phyloP scores from a whole-genome alignment of 2,888 invertebrate genomes.

The Oligia latruncula region DNA sequence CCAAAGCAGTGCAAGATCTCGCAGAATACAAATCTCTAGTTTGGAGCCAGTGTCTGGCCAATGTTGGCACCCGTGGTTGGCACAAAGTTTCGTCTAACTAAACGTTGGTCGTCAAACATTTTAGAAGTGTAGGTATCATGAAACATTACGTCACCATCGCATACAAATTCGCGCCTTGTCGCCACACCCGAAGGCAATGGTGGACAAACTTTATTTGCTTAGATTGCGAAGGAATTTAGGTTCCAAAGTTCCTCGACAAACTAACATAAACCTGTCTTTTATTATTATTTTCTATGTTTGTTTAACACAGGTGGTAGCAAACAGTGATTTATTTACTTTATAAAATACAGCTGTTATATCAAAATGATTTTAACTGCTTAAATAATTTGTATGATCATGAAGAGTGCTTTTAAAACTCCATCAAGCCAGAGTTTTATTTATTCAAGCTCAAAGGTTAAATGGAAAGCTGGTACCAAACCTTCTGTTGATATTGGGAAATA shows the following conservation, averaged over 20 bases:
- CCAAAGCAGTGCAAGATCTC: conserved; percentile 16
- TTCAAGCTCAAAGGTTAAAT: background rate
- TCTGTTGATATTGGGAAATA: background rate
- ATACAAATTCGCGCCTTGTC: conserved; percentile 58
- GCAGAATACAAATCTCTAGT: conserved; percentile 16
- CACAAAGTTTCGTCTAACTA: background rate
- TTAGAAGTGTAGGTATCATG: conserved; percentile 32
- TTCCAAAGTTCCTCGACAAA: conserved; percentile 10
- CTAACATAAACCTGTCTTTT: background rate
- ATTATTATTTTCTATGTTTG: conserved; percentile 36
- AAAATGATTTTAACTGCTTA: background rate
- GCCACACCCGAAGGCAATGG: conserved; percentile 50
- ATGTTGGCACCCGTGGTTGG: background rate
- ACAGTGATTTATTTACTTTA: conserved; percentile 32
- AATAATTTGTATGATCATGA: background rate
- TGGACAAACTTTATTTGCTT: conserved; percentile 48
- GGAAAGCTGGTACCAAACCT: background rate
- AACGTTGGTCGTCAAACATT: conserved; percentile 22
- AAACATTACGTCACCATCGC: conserved; percentile 61
- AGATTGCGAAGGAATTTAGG: conserved; percentile 45
- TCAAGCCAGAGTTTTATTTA: background rate
- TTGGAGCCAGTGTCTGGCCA: background rate
- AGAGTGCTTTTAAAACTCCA: background rate
- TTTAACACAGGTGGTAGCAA: conserved; percentile 20
- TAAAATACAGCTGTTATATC: conserved; percentile 21